These are phyloP conservation scores for Seladonia tumulorum DNA, from an alignment of 2,888 invertebrate genomes.

Conservation along the genomic window DNA sequence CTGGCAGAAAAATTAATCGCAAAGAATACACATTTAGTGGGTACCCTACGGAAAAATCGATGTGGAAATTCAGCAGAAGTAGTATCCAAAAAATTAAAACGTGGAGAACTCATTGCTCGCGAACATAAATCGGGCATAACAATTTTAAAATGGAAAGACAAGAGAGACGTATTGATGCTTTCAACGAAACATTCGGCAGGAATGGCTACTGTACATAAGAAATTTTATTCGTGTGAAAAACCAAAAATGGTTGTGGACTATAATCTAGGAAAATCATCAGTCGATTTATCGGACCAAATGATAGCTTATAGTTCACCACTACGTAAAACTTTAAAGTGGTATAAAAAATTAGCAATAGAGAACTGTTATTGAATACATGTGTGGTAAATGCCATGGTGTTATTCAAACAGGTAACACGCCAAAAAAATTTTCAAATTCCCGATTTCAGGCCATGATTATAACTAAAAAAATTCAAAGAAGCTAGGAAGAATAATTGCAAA, in stretches of 20 bases:
- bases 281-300: slow-evolving; percentile 42
- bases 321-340: slow-evolving; percentile 37
- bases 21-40: background rate
- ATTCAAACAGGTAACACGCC: background rate
- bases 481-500: background rate
- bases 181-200: background rate
- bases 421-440: background rate
- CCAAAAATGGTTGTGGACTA: slow-evolving; percentile 30
- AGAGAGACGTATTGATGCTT: background rate
- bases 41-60: slow-evolving; percentile 4
- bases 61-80: background rate
- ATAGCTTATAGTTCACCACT: slow-evolving; percentile 34
- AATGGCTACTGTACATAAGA: background rate
- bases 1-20: background rate
- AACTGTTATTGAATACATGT: slow-evolving; percentile 30
- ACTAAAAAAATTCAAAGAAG: too few relatives aligned
- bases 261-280: slow-evolving; percentile 32
- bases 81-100: slow-evolving; percentile 8
- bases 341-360: slow-evolving; percentile 36
- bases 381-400: slow-evolving; percentile 9
- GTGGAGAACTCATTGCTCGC: background rate
- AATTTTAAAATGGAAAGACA: slow-evolving; percentile 1
- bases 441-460: background rate
- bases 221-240: too few relatives aligned
- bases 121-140: background rate